Evolutionary conservation across 2,797 vertebrate species (phyloP), one percentile per base, ranked within the genome.

Genomic region (Leptatherina wallacei): DNA sequence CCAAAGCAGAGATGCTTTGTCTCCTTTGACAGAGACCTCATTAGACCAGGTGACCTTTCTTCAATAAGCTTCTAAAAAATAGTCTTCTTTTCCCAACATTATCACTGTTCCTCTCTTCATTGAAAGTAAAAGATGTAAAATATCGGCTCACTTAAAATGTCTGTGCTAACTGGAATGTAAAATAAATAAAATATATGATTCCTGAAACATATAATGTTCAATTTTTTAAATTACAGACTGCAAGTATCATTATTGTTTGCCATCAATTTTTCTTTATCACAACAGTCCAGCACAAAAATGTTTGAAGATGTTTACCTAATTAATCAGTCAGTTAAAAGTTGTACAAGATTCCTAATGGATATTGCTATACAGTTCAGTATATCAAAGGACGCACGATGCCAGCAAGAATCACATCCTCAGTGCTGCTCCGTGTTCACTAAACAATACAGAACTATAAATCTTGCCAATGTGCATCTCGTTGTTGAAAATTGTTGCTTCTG

Each of bases 401-500:
- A 60, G 65, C 8, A 4, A 40, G 35, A 68, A 36, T 79, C 38
- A 35, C 51, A 73, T 44, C 29, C 27, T 56, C 38, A 1, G 8
- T 6, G 42, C 42, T 44, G 42, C 54, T 60, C 58, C 30, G 33
- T 67, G 13, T 36, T 70, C 42, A 33, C 49, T n/a, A 63, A 51
- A 42, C 36, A 49, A 54, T 11, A 51, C 56, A 14, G 27, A 49
- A 49, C 61, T 24, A 32, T 66, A 65, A 22, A 60, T 70, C 62
- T 63, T 35, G n/a, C 35, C 16, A 20, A 75, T 66, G 75, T 69
- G 81, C 67, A 67, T 61, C 70, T 60, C 40, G 44, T 32, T 56
- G 65, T n/a, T 63, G 42, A 36, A 4, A 55, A 66, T 73, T 55
- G 5, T 71, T 60, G 52, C 60, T 38, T 65, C 75, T 74, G 18